Conservation (phyloP, 1,140 invertebrate genomes). For the Aphidius ervi region DNA sequence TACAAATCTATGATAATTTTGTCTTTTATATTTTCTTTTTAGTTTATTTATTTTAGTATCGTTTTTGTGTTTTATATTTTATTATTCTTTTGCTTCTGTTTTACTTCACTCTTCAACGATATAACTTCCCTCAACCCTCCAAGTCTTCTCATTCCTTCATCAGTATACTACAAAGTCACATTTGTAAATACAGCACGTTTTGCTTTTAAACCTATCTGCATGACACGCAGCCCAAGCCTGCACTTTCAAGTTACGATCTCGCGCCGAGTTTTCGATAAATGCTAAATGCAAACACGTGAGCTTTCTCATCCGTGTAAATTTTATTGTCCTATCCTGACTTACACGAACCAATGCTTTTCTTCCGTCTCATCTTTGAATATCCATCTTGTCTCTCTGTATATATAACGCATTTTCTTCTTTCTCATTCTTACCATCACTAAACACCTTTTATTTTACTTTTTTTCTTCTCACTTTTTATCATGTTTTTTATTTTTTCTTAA, state of each 20-base stretch:
- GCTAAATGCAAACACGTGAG: slow-evolving; percentile 53
- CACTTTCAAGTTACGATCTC: slow-evolving; percentile 50
- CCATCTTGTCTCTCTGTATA: too few relatives aligned
- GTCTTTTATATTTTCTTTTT: too few relatives aligned
- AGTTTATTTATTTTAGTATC: too few relatives aligned
- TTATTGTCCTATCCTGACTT: slow-evolving; percentile 38
- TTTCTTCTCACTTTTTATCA: slow-evolving; percentile 1
- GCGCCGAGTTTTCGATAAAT: slow-evolving; percentile 51
- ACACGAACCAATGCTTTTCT: slow-evolving; percentile 12
- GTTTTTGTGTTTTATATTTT: too few relatives aligned
- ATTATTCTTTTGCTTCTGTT: too few relatives aligned
- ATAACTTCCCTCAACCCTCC: too few relatives aligned
- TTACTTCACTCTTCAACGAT: too few relatives aligned
- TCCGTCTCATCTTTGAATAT: not conserved
- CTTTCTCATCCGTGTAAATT: slow-evolving; percentile 46
- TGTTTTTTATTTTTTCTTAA: slow-evolving; percentile 4
- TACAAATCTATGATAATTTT: too few relatives aligned
- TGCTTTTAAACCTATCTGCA: slow-evolving; percentile 53
- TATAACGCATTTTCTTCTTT: too few relatives aligned
- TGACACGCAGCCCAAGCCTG: slow-evolving; percentile 45
- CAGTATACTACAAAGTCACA: slow-evolving; percentile 25
- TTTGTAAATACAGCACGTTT: slow-evolving; percentile 52
- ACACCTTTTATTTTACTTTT: too few relatives aligned
- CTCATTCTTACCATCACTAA: too few relatives aligned
- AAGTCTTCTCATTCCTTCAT: too few relatives aligned